These are phyloP conservation scores for Lampris megalopsis DNA, from an alignment of 2,113 vertebrate species.

Conservation along the genomic window DNA sequence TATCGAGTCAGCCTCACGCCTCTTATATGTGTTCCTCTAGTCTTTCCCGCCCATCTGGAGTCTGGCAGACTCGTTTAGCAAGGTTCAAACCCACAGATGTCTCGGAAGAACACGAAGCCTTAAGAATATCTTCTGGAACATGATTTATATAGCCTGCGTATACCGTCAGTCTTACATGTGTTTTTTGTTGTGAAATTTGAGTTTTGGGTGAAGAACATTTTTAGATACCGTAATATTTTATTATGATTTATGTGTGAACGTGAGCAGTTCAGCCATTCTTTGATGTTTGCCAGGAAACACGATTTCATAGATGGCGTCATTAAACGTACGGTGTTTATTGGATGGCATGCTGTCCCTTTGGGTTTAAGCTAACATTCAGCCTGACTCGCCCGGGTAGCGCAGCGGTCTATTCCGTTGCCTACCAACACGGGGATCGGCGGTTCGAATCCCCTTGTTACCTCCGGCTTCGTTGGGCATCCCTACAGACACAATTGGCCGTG, in stretches of 20 bases:
- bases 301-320: constrained; percentile 40
- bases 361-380: constrained; percentile 10
- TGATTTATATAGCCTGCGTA: constrained; percentile 3
- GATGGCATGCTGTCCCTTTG: constrained; percentile 7
- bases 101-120: too few relatives aligned
- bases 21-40: constrained; percentile 26
- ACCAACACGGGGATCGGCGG: too few relatives aligned
- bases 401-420: too few relatives aligned
- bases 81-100: constrained; percentile 26
- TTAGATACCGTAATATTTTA: too few relatives aligned
- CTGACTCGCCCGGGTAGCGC: constrained; percentile 3
- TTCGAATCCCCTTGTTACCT: too few relatives aligned
- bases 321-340: constrained; percentile 11
- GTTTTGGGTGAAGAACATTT: too few relatives aligned
- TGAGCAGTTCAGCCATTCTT: neutral
- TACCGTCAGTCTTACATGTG: constrained; percentile 9
- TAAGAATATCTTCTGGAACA: neutral
- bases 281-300: constrained; percentile 33
- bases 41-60: constrained; percentile 32
- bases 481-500: too few relatives aligned
- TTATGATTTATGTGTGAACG: too few relatives aligned
- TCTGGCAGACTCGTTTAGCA: constrained; percentile 51
- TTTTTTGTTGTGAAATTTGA: too few relatives aligned
- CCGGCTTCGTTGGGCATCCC: too few relatives aligned
- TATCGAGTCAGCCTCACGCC: constrained; percentile 50